Base-by-base conservation (phyloP, 2,113 vertebrate species). In the Vimba vimba region DNA sequence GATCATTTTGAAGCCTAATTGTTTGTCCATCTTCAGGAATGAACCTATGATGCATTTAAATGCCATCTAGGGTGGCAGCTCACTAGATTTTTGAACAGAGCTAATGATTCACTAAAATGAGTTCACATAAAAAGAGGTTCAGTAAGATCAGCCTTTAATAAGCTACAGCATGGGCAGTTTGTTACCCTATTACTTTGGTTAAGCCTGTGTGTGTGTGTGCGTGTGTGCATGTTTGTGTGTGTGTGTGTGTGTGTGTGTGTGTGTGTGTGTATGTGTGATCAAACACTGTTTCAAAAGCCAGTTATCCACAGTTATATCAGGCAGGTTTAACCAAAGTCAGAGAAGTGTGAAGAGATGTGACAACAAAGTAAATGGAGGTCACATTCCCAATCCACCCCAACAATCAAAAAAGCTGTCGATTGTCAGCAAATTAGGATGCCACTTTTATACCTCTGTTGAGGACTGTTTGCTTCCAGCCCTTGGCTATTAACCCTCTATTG, bases 281-380 rank as follows among this genome's bases (percentile, higher is more conserved):
- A 82, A 86, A 82, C 55, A 79, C 55, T 39, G 55, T 36, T 79
- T 43, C 45, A 76, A 9, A 74, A 79, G 71, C 27, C 21, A 12
- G 33, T 66, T 45, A 78, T 81, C 64, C 36, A 4, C 64, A 7
- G 30, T 82, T 8, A 69, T 78, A 15, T 71, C 45, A 74, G 77
- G n/a, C 76, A 81, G 11, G 27, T 86, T 74, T 86, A 88, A 86
- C 85, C 81, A 88, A 86, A 86, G 85, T 84, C 69, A 88, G 68
- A 64, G 74, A n/a, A 73, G 45, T 77, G 79, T 86, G 62, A 89
- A 69, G 39, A 71, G 52, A 76, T 86, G 81, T 80, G 80, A 80
- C n/a, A 52, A 69, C 60, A 86, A 57, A 79, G 39, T 86, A 78
- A 86, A 59, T 39, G 55, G 69, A 69, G 50, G 85, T 33, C 33